phyloP scores from a whole-genome alignment of 2,888 invertebrate species.

The Tethea ocularis region DNA sequence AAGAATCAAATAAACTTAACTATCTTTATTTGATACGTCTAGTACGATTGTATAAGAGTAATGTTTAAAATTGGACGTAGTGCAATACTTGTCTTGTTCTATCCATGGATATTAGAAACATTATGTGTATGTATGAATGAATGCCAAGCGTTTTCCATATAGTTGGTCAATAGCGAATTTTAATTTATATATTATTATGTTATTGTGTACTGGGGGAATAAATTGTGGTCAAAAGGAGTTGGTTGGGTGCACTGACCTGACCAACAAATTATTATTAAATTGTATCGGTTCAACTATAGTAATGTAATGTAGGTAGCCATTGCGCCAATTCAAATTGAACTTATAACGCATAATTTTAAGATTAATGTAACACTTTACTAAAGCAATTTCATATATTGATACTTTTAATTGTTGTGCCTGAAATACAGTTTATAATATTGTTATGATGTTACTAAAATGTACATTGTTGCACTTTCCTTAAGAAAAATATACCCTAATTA shows the following conservation, averaged over 20 bases:
- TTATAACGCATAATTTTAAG: not conserved
- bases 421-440: not conserved
- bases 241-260: too few relatives aligned
- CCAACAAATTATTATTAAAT: too few relatives aligned
- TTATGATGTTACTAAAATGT: slow-evolving; percentile 4
- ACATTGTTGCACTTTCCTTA: not conserved
- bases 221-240: not conserved
- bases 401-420: slow-evolving; percentile 4
- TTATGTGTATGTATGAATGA: not conserved
- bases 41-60: not conserved
- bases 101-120: not conserved
- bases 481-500: not conserved
- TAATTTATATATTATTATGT: not conserved
- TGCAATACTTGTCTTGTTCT: slow-evolving; percentile 4
- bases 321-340: not conserved
- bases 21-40: too few relatives aligned
- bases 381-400: slow-evolving; percentile 1
- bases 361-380: not conserved
- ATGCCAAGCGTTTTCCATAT: not conserved
- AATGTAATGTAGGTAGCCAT: not conserved
- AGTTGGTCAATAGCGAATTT: not conserved
- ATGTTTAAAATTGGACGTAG: not conserved
- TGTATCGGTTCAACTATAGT: not conserved
- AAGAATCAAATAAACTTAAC: not conserved
- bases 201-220: not conserved